A percentile compares a stretch with the other conserved stretches of the same genome.
Conservation (phyloP, 64 coral and sea anemone genomes). For the Catalaphyllia jardinei region DNA sequence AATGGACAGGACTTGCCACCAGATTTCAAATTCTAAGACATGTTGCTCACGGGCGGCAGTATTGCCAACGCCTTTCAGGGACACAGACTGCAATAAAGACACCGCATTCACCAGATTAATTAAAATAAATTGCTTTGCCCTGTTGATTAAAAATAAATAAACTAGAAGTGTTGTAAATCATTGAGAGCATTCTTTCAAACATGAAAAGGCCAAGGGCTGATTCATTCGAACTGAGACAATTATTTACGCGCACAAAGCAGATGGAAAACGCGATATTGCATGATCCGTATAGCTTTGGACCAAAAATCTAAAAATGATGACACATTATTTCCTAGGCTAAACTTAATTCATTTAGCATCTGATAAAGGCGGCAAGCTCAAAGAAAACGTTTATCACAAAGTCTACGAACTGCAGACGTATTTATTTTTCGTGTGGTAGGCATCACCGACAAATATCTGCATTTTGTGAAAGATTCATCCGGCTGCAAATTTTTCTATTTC, state of each 20-base stretch:
- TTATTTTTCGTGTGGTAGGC: slow-evolving; percentile 73
- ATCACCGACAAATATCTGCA: slow-evolving; percentile 14
- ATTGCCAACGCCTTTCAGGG: background rate
- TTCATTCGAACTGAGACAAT: background rate
- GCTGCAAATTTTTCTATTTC: slow-evolving; percentile 4
- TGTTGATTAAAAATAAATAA: slow-evolving; percentile 11
- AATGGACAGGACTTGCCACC: background rate
- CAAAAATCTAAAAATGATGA: slow-evolving; percentile 10
- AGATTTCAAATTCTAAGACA: background rate
- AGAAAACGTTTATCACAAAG: slow-evolving; percentile 55
- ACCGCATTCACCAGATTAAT: slow-evolving; percentile 11
- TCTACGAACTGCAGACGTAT: slow-evolving; percentile 40
- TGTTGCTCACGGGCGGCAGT: background rate
- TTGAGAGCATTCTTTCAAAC: background rate
- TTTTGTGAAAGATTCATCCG: background rate
- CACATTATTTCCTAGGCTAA: background rate
- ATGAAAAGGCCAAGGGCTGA: background rate
- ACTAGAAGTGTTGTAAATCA: background rate
- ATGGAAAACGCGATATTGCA: background rate
- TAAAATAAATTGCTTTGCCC: slow-evolving; percentile 2
- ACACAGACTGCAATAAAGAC: background rate
- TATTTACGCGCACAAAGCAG: background rate
- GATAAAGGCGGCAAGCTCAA: slow-evolving; percentile 66
- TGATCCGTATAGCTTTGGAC: background rate
- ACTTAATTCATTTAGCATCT: slow-evolving; percentile 81